These are phyloP conservation scores for Galendromus occidentalis DNA, from an alignment of 1,140 invertebrate species.

Conservation along the genomic window DNA sequence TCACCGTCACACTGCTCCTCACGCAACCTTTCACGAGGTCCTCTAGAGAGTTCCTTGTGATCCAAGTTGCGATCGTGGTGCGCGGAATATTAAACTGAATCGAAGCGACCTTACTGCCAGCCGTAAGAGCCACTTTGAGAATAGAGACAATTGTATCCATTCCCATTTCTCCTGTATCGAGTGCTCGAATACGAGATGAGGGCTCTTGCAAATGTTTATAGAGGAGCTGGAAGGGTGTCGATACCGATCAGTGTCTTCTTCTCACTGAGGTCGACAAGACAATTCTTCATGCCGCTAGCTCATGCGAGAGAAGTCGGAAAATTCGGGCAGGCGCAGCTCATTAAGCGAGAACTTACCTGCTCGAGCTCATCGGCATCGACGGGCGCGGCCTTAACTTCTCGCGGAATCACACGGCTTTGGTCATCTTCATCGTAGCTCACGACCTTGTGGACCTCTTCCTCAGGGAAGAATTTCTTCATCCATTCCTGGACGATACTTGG, in stretches of 20 bases:
- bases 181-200: neutral
- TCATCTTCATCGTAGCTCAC: neutral
- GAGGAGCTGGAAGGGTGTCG: neutral
- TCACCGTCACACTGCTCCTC: too few species aligned
- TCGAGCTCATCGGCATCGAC: neutral
- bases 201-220: slow-evolving; percentile 1
- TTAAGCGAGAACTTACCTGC: neutral
- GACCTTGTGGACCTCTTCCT: neutral
- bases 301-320: too few species aligned
- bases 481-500: neutral
- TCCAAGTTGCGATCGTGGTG: neutral
- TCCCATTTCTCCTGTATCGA: neutral
- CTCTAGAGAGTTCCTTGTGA: neutral
- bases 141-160: neutral
- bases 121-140: slow-evolving; percentile 1
- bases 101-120: neutral
- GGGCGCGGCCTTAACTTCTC: neutral
- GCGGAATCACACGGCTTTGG: neutral
- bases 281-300: too few species aligned
- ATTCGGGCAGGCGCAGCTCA: too few species aligned
- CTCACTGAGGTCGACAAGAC: too few species aligned
- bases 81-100: slow-evolving; percentile 2
- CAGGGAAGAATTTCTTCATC: neutral
- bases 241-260: too few species aligned
- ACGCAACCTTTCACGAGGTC: neutral